Conservation (phyloP, 2,888 invertebrate genomes). For the Hololepta plana region DNA sequence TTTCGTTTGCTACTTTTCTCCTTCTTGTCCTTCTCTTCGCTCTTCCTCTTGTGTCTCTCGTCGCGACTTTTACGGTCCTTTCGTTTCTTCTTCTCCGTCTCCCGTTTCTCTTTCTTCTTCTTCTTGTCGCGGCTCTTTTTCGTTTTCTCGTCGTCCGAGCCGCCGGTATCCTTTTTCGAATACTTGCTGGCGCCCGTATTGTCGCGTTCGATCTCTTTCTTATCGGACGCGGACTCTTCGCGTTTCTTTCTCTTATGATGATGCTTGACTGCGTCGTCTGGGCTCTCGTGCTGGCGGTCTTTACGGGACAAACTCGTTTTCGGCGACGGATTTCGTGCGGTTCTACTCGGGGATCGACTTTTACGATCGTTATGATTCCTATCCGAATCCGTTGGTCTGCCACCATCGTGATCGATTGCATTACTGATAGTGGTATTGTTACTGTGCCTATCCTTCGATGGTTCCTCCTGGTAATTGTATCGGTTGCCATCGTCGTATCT, state of each 20-base stretch:
- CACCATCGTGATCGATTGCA: no score
- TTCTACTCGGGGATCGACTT: slow-evolving; percentile 22
- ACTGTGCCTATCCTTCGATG: slow-evolving; percentile 5
- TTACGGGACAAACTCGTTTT: no score
- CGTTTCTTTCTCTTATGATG: slow-evolving; percentile 6
- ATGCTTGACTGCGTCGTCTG: slow-evolving; percentile 3
- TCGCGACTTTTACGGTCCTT: slow-evolving; percentile 15
- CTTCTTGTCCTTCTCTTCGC: slow-evolving; percentile 20
- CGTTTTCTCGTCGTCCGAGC: slow-evolving; percentile 22
- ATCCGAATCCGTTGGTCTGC: neutral
- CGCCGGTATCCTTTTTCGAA: slow-evolving; percentile 18
- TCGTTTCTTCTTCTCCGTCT: slow-evolving; percentile 27
- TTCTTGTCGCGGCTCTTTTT: slow-evolving; percentile 34
- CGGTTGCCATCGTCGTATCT: slow-evolving; percentile 24
- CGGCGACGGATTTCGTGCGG: no score
- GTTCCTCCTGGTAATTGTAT: neutral
- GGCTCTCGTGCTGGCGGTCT: slow-evolving; percentile 13
- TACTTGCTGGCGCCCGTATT: slow-evolving; percentile 6
- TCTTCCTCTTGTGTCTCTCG: slow-evolving; percentile 19
- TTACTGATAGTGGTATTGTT: no score
- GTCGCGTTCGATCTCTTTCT: slow-evolving; percentile 1
- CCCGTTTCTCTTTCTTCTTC: slow-evolving; percentile 31
- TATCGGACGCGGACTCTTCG: slow-evolving; percentile 6
- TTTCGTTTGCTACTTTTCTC: slow-evolving; percentile 18
- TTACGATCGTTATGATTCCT: slow-evolving; percentile 23